A percentile compares a stretch with the other conserved stretches of the same genome.
phyloP scores from a whole-genome alignment of 2,113 vertebrate genomes.

The Mesocricetus auratus region DNA sequence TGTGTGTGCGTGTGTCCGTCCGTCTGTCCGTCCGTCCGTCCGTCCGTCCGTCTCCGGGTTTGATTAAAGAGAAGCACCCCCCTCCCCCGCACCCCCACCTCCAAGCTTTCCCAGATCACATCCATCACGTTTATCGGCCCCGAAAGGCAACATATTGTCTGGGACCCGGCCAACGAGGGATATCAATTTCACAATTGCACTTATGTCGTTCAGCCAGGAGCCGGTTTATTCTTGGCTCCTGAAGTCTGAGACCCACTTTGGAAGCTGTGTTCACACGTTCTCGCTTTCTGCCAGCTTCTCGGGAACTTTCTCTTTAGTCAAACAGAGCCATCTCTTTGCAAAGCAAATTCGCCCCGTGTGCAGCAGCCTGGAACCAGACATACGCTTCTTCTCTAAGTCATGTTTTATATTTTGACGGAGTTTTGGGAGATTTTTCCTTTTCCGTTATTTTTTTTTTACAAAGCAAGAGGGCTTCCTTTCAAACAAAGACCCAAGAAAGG shows the following conservation, averaged over 20 bases:
- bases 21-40: too few species aligned
- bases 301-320: constrained; percentile 68
- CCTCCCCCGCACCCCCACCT: constrained; percentile 84
- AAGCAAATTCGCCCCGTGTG: neutral
- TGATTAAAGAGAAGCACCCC: constrained; percentile 93
- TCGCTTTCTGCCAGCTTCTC: constrained; percentile 64
- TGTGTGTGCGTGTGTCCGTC: neutral
- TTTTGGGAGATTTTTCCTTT: neutral
- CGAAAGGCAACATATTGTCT: constrained; percentile 97
- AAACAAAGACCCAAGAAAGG: neutral
- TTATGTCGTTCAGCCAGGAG: constrained; percentile 90
- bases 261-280: constrained; percentile 74
- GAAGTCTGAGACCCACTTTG: constrained; percentile 82
- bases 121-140: constrained; percentile 96
- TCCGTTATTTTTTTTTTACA: neutral
- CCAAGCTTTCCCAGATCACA: constrained; percentile 91
- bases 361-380: neutral
- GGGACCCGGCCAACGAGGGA: constrained; percentile 92
- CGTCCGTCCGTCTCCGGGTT: constrained; percentile 84
- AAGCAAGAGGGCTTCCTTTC: neutral
- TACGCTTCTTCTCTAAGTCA: neutral
- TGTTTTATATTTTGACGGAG: neutral
- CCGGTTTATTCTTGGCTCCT: constrained; percentile 87
- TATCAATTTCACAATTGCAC: constrained; percentile 94
- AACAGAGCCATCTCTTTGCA: constrained; percentile 9